Conservation (phyloP, 2,888 invertebrate species). For the Euphydryas editha region DNA sequence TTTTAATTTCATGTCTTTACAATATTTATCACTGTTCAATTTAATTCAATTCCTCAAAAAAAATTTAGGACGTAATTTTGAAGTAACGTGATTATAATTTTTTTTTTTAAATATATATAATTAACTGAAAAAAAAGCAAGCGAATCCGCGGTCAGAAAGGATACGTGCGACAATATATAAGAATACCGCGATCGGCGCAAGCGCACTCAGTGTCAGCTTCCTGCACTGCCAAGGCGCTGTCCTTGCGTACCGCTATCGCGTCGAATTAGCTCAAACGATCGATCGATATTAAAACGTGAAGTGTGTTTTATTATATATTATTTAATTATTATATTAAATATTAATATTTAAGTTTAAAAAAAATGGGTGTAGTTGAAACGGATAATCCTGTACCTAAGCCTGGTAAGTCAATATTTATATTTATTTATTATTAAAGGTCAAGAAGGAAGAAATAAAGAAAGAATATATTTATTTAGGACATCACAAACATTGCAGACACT, state of each 20-base stretch:
- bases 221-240: slow-evolving; percentile 44
- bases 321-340: neutral
- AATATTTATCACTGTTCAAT: no score
- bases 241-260: slow-evolving; percentile 37
- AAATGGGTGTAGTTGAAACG: slow-evolving; percentile 18
- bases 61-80: no score
- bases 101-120: no score
- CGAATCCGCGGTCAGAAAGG: slow-evolving; percentile 22
- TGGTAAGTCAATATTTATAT: slow-evolving; percentile 9
- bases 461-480: no score
- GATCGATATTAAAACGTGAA: slow-evolving; percentile 18
- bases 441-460: no score
- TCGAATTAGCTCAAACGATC: slow-evolving; percentile 4
- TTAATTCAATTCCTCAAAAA: no score
- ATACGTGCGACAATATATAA: slow-evolving; percentile 40
- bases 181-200: slow-evolving; percentile 37
- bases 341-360: neutral
- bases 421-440: no score
- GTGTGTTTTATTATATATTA: slow-evolving; percentile 15
- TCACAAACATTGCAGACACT: no score
- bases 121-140: slow-evolving; percentile 16
- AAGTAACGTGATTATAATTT: no score
- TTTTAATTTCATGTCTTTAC: no score
- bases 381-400: slow-evolving; percentile 20
- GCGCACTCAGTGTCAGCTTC: slow-evolving; percentile 39